Evolutionary conservation across 2,113 vertebrate species (phyloP).

Genomic region (Dicerorhinus sumatrensis): DNA sequence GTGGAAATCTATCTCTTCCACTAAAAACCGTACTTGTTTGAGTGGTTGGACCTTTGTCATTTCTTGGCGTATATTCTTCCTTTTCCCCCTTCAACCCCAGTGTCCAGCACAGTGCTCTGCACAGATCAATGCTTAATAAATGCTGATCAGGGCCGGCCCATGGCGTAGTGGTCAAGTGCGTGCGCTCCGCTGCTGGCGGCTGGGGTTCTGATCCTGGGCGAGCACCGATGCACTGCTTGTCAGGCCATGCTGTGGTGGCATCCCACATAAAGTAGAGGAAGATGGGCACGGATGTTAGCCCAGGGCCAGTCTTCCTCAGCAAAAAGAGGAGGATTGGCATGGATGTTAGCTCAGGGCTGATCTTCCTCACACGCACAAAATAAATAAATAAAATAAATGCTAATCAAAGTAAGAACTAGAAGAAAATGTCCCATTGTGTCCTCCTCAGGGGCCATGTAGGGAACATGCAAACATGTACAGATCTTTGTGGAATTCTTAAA

Average conservation of each 20-base stretch:
- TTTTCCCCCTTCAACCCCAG: neutral
- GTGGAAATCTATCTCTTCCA: neutral
- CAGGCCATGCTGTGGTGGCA: too few relatives aligned
- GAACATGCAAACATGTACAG: neutral
- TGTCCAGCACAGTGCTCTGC: neutral
- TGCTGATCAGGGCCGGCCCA: neutral
- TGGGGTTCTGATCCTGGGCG: too few relatives aligned
- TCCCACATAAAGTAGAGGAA: too few relatives aligned
- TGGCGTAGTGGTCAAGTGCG: too few relatives aligned
- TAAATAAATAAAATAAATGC: neutral
- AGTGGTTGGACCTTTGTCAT: neutral
- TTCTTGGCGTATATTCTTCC: neutral
- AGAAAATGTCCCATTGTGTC: neutral
- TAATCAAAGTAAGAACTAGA: neutral
- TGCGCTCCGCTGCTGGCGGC: too few relatives aligned
- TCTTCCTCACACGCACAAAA: too few relatives aligned
- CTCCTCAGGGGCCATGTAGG: neutral
- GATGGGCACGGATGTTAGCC: too few relatives aligned
- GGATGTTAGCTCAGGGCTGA: too few relatives aligned
- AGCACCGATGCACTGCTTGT: too few relatives aligned
- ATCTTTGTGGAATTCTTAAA: conserved; percentile 4
- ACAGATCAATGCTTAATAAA: neutral
- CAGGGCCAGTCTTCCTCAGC: too few relatives aligned
- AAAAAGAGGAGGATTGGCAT: too few relatives aligned
- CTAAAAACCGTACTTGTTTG: neutral